Base-by-base conservation (phyloP, 2,797 vertebrate species). In the Tangara arthus region DNA sequence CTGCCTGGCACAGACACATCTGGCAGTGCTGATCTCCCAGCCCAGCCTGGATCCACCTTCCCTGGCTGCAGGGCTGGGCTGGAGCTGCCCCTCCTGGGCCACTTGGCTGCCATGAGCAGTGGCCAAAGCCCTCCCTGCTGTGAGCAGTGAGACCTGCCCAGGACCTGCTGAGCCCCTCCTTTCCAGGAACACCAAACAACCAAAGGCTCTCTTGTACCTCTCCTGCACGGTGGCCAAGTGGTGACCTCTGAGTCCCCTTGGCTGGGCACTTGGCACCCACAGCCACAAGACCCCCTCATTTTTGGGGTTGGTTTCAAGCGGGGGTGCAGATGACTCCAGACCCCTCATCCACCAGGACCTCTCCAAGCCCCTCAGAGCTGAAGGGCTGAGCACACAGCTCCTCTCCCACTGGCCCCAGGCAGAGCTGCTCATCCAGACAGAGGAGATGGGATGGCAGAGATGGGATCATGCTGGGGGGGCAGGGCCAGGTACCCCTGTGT, bases 381-480 rank as follows among this genome's bases (percentile, higher is more conserved):
- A 42, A 66, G 10, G 16, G 34, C 12, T 0, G 0, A 91, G 49
- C 44, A 41, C 12, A 41, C 0, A 0, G 34, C 15, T 84, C 49
- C 49, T 35, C 37, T 72, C 22, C 52, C 73, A 17, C 8, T 21
- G 47, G 24, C 41, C 30, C 19, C 47, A 24, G 26, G 52, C 44
- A 89, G 20, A 82, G 27, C 30, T 72, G 34, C n/a, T 77, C 56
- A 46, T 70, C 16, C 87, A 78, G 77, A 37, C 32, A 39, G 41
- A 44, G 52, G 32, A 49, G 46, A 32, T 52, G n/a, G 42, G 32
- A 44, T 22, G 30, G 37, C 12, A 64, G 50, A 79, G 55, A 21
- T n/a, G 46, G 50, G 41, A 34, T 41, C 37, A 5, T 12, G 26
- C 39, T 83, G 60, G 42, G 9, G 9, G 41, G 56, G 8, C 15